Evolutionary conservation across 2,113 vertebrate species (phyloP).

Genomic region (Tragelaphus imberbis): DNA sequence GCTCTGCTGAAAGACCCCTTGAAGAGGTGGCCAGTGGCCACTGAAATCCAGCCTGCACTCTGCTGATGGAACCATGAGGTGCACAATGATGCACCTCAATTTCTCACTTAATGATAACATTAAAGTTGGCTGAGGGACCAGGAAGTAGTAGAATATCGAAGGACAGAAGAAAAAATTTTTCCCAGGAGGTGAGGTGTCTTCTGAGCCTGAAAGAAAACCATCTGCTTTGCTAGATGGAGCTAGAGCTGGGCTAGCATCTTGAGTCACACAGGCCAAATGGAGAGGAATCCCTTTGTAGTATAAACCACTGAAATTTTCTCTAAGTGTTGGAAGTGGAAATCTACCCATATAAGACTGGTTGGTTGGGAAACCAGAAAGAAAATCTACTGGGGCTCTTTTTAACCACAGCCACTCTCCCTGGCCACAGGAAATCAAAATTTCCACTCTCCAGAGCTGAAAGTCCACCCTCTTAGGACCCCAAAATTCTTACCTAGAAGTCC

Average conservation of each 20-base stretch:
- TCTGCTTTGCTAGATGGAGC: background rate
- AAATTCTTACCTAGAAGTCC: conserved; percentile 38
- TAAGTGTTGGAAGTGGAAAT: background rate
- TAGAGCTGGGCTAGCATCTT: background rate
- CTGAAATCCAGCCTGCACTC: background rate
- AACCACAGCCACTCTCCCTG: background rate
- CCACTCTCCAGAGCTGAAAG: background rate
- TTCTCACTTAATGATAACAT: background rate
- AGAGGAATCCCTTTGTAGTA: background rate
- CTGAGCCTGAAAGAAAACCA: background rate
- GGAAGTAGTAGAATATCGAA: background rate
- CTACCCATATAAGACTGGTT: background rate
- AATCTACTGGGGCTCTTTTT: background rate
- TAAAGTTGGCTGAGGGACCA: background rate
- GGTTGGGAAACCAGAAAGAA: background rate
- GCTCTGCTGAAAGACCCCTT: background rate
- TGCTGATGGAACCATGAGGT: background rate
- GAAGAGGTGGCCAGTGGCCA: background rate
- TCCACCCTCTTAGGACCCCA: background rate
- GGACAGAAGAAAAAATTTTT: background rate
- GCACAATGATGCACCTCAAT: too few species aligned
- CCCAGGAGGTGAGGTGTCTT: background rate
- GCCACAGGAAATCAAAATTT: background rate
- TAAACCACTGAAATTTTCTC: background rate
- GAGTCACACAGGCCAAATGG: background rate